A percentile compares a stretch with the other conserved stretches of the same genome.
These are phyloP conservation scores for Nephila pilipes DNA, from an alignment of 1,140 invertebrate genomes.

Conservation along the genomic window DNA sequence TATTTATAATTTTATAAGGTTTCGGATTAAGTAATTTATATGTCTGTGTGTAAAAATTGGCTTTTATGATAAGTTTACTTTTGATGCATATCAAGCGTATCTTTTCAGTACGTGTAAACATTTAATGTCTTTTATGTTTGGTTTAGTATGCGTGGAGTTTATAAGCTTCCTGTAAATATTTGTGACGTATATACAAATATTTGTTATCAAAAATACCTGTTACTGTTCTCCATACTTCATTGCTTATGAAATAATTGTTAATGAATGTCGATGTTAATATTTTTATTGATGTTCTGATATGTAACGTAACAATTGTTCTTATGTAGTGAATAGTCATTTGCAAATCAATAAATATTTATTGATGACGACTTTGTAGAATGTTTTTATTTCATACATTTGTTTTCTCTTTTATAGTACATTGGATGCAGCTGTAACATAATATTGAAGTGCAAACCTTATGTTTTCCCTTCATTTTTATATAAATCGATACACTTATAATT, in stretches of 20 bases:
- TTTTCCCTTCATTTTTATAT: background rate
- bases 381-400: background rate
- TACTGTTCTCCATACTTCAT: background rate
- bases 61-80: background rate
- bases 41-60: background rate
- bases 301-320: background rate
- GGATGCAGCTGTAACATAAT: too few species aligned
- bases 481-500: too few species aligned
- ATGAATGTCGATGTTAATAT: background rate
- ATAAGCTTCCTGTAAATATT: background rate
- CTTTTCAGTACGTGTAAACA: background rate
- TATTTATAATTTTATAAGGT: background rate
- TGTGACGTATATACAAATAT: background rate
- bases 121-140: background rate
- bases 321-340: background rate
- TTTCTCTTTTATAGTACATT: too few species aligned
- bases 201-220: background rate
- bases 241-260: background rate
- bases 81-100: background rate
- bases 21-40: background rate
- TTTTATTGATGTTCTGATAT: conserved; percentile 8
- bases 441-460: too few species aligned
- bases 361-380: background rate
- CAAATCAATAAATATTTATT: conserved; percentile 8
- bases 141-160: background rate